Conservation (phyloP, 2,888 invertebrate genomes). For the Conistra vaccinii region DNA sequence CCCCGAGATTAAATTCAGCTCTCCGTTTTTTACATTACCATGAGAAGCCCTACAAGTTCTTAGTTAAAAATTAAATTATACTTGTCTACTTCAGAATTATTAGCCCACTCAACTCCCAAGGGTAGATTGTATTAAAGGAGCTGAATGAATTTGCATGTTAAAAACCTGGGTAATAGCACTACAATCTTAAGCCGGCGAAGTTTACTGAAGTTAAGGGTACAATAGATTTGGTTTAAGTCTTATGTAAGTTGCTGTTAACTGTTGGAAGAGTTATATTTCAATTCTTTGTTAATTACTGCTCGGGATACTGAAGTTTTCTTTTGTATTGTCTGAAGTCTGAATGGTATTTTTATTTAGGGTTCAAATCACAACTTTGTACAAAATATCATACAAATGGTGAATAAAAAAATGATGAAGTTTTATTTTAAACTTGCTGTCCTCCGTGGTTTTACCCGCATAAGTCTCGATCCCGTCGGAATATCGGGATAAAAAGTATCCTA, state of each 20-base stretch:
- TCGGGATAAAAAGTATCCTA: too few species aligned
- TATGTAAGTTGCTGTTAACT: slow-evolving; percentile 49
- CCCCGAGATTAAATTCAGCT: slow-evolving; percentile 33
- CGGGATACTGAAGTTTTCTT: slow-evolving; percentile 10
- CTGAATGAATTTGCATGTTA: slow-evolving; percentile 70
- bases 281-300: slow-evolving; percentile 23
- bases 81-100: slow-evolving; percentile 57
- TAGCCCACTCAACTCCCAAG: slow-evolving; percentile 55
- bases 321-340: not conserved
- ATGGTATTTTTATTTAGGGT: not conserved
- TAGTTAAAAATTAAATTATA: slow-evolving; percentile 66
- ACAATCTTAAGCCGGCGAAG: slow-evolving; percentile 53
- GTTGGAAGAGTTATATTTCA: slow-evolving; percentile 27
- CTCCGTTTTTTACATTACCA: slow-evolving; percentile 42
- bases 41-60: slow-evolving; percentile 50
- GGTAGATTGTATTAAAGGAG: slow-evolving; percentile 64
- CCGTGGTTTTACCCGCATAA: too few species aligned
- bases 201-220: slow-evolving; percentile 48
- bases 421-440: too few species aligned
- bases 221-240: slow-evolving; percentile 58
- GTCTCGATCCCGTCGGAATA: too few species aligned
- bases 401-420: too few species aligned
- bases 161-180: slow-evolving; percentile 57
- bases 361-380: not conserved
- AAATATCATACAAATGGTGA: not conserved